phyloP scores from a whole-genome alignment of 1,140 invertebrate species.

The Riptortus pedestris region DNA sequence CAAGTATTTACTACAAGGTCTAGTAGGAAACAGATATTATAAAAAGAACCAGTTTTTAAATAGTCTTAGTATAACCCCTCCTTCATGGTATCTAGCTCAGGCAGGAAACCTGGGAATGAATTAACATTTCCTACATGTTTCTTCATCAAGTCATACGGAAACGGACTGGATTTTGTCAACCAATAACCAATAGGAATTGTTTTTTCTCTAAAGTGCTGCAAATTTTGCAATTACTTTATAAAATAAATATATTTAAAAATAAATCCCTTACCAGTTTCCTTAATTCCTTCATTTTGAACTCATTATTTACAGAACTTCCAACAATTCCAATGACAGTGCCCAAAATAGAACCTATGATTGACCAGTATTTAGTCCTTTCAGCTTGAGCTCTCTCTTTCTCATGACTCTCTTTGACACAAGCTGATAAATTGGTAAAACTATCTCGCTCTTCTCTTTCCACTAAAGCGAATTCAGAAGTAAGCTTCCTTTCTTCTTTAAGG shows the following conservation, averaged over 20 bases:
- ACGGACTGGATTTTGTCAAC: too few relatives aligned
- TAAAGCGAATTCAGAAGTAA: slow-evolving; percentile 29
- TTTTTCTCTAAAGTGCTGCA: too few relatives aligned
- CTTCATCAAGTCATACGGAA: too few relatives aligned
- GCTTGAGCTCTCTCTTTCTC: slow-evolving; percentile 61
- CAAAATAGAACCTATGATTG: slow-evolving; percentile 56
- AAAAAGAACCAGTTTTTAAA: too few relatives aligned
- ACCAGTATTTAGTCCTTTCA: slow-evolving; percentile 68
- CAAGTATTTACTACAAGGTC: too few relatives aligned
- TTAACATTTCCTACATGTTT: too few relatives aligned
- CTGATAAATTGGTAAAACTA: slow-evolving; percentile 52
- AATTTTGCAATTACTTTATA: too few relatives aligned
- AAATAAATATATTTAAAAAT: neutral
- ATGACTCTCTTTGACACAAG: slow-evolving; percentile 56
- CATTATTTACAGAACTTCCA: slow-evolving; percentile 54
- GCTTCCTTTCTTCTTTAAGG: slow-evolving; percentile 33
- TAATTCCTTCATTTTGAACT: slow-evolving; percentile 53
- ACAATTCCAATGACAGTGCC: slow-evolving; percentile 56
- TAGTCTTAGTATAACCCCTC: too few relatives aligned
- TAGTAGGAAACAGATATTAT: too few relatives aligned
- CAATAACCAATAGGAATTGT: too few relatives aligned
- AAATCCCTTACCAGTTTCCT: slow-evolving; percentile 42
- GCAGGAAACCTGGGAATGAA: too few relatives aligned
- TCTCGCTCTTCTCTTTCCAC: slow-evolving; percentile 51
- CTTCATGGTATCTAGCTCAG: too few relatives aligned